Evolutionary conservation across 1,140 invertebrate species (phyloP), one percentile per base, ranked within the genome.

Genomic region (Drosophila asahinai): DNA sequence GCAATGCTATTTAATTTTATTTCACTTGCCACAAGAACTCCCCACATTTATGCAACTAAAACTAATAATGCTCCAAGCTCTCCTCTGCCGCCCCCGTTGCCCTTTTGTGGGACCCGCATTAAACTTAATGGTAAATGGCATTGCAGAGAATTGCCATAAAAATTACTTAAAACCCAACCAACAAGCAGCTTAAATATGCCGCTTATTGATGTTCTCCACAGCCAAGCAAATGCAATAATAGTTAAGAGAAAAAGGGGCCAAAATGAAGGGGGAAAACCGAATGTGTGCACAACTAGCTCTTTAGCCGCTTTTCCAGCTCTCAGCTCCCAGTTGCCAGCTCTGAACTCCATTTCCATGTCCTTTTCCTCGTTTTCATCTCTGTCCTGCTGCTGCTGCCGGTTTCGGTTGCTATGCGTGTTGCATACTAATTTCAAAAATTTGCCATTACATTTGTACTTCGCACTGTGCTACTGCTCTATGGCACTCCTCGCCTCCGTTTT

Each of bases 381-480:
- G 5, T 51, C 27, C 40, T 66, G 25, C 25, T 30, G 48, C 27
- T 36, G 8, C 33, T 36, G 33, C 25, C 43, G 17, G 43, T 19
- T 55, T 38, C 52, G 70, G 77, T 63, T 78, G 62, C 54, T 81
- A 86, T 86, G 81, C 77, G 81, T 84, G 81, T 84, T 84, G 81
- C 81, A 84, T 84, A 84, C 81, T 84, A 84, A 84, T 84, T 84
- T 84, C 81, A 84, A 86, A 84, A 84, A 84, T 84, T 84, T 84
- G 73, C 81, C 81, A 86, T 86, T 86, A 86, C 82, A 86, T 86
- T 77, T 86, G 82, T 86, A 86, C 67, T 79, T 82, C 33, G 54
- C 80, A 83, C 80, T 82, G 73, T 57, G 48, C 33, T 27, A 12
- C 54, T 57, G 14, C 38, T 71, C 30, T 22, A 40, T 72, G 70